Conservation (phyloP, 2,797 vertebrate species). For the Philypnodon macrostomus region DNA sequence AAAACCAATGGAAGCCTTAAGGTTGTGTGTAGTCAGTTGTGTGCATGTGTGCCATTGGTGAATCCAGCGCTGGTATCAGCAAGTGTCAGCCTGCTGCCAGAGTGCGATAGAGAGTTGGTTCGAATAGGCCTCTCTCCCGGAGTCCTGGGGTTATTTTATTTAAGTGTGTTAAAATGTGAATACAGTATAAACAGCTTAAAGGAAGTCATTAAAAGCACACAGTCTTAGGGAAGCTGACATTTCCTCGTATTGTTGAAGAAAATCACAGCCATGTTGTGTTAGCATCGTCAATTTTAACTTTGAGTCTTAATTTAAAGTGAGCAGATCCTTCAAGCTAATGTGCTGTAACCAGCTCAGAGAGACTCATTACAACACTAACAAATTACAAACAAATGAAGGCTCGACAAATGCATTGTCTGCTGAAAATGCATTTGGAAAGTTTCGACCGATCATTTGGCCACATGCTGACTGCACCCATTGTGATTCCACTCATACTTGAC, state of each 20-base stretch:
- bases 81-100: conserved; percentile 41
- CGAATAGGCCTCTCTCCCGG: conserved; percentile 15
- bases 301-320: conserved; percentile 7
- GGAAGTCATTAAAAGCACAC: conserved; percentile 19
- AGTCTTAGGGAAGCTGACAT: not conserved
- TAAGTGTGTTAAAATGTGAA: conserved; percentile 17
- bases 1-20: conserved; percentile 23
- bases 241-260: conserved; percentile 1
- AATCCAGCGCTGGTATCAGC: conserved; percentile 32
- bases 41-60: conserved; percentile 16
- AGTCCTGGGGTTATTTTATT: conserved; percentile 14
- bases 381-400: conserved; percentile 6
- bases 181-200: conserved; percentile 26
- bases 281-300: conserved; percentile 9
- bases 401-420: conserved; percentile 1
- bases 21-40: conserved; percentile 13
- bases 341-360: conserved; percentile 9
- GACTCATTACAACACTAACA: conserved; percentile 9
- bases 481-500: not conserved
- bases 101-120: conserved; percentile 36
- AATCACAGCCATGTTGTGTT: not conserved
- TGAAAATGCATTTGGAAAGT: not conserved
- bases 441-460: not conserved
- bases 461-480: conserved; percentile 7
- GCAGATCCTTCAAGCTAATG: conserved; percentile 9